Conservation (phyloP, 2,113 vertebrate genomes). For the Oncorhynchus tshawytscha region DNA sequence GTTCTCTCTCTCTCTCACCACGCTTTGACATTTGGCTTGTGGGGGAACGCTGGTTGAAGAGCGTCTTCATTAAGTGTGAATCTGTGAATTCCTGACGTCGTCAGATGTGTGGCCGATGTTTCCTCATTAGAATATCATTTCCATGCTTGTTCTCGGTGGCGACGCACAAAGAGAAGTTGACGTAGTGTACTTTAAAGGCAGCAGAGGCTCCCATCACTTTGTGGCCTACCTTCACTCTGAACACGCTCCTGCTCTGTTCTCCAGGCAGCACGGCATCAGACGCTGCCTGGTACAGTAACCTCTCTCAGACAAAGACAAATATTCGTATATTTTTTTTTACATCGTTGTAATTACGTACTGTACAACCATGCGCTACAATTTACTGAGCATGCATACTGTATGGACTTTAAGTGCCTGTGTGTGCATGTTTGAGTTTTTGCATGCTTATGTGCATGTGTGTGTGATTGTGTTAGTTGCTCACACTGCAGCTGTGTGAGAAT, state of each 20-base stretch:
- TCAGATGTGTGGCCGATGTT: slow-evolving; percentile 77
- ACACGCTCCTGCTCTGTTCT: no score
- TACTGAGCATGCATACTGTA: background rate
- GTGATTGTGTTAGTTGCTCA: slow-evolving; percentile 58
- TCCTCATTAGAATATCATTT: slow-evolving; percentile 80
- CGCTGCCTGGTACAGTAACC: no score
- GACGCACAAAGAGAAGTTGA: slow-evolving; percentile 25
- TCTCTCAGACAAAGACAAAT: no score
- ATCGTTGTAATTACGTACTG: no score
- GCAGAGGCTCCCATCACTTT: background rate
- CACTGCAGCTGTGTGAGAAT: slow-evolving; percentile 75
- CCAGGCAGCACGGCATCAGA: no score
- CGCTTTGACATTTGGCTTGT: slow-evolving; percentile 78
- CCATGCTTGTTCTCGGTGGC: slow-evolving; percentile 49
- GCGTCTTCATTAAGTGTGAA: slow-evolving; percentile 78
- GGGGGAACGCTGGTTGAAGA: slow-evolving; percentile 57
- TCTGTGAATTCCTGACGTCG: slow-evolving; percentile 72
- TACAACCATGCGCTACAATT: no score
- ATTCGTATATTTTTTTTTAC: rapidly evolving
- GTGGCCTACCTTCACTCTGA: no score
- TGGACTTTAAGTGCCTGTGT: slow-evolving; percentile 3
- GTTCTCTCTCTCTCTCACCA: slow-evolving; percentile 61
- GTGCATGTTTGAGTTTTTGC: background rate
- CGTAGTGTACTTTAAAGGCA: slow-evolving; percentile 12
- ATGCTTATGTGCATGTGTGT: slow-evolving; percentile 12